Evolutionary conservation across 2,888 invertebrate genomes (phyloP).

Genomic region (Pteria penguin): DNA sequence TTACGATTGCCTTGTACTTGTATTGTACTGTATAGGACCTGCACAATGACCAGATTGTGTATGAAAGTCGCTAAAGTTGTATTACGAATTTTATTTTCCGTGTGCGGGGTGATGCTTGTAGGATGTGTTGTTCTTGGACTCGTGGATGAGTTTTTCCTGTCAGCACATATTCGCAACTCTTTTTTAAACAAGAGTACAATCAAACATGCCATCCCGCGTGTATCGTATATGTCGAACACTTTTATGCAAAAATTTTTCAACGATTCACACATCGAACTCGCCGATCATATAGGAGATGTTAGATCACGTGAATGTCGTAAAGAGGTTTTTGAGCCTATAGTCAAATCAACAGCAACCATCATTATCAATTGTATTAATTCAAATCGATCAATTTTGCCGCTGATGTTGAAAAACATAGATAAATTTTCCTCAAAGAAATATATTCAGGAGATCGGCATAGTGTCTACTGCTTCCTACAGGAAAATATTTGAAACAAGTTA

Average conservation of each 20-base stretch:
- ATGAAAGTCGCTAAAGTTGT: too few species aligned
- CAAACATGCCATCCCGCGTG: background rate
- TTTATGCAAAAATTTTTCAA: background rate
- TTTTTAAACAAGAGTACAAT: too few species aligned
- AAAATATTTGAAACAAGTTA: background rate
- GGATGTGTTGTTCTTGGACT: background rate
- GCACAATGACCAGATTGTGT: too few species aligned
- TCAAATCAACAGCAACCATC: background rate
- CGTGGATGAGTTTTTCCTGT: background rate
- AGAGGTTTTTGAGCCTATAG: background rate
- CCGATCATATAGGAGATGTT: background rate
- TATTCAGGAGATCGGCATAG: background rate
- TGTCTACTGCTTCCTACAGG: background rate
- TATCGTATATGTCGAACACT: background rate
- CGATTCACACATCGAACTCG: background rate
- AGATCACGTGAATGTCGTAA: background rate
- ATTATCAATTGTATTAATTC: background rate
- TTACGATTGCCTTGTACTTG: too few species aligned
- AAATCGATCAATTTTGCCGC: background rate
- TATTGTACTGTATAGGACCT: too few species aligned
- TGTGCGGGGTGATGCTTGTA: background rate
- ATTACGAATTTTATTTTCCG: too few species aligned
- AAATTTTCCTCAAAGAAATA: background rate
- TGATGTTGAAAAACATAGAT: background rate
- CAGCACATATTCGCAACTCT: background rate